phyloP scores from a whole-genome alignment of 2,888 invertebrate species.

The Fragum sueziense region DNA sequence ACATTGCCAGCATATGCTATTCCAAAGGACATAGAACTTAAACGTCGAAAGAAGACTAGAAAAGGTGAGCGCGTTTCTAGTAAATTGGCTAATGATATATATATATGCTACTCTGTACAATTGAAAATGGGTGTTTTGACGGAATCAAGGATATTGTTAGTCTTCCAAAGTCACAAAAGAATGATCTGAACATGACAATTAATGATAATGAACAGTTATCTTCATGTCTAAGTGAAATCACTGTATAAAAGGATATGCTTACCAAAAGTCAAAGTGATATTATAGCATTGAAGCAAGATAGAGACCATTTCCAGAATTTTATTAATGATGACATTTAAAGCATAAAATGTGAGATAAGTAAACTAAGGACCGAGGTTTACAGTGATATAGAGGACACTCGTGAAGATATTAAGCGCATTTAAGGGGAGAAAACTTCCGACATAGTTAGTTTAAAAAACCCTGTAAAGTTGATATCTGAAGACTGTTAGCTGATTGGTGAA shows the following conservation, averaged over 20 bases:
- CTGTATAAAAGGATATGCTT: neutral
- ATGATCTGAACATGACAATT: neutral
- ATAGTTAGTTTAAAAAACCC: neutral
- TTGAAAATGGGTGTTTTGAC: neutral
- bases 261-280: neutral
- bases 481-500: neutral
- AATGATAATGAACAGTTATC: neutral
- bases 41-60: neutral
- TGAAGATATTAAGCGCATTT: neutral
- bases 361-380: neutral
- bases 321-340: neutral
- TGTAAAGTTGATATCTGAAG: neutral
- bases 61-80: neutral
- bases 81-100: neutral
- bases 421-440: neutral
- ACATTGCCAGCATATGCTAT: neutral
- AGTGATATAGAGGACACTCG: neutral
- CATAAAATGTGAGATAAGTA: neutral
- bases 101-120: neutral
- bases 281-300: neutral
- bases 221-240: neutral
- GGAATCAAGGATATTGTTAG: constrained; percentile 1
- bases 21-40: neutral
- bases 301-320: neutral
- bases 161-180: neutral